Evolutionary conservation across 2,113 vertebrate genomes (phyloP).

Genomic region (Pollachius pollachius): DNA sequence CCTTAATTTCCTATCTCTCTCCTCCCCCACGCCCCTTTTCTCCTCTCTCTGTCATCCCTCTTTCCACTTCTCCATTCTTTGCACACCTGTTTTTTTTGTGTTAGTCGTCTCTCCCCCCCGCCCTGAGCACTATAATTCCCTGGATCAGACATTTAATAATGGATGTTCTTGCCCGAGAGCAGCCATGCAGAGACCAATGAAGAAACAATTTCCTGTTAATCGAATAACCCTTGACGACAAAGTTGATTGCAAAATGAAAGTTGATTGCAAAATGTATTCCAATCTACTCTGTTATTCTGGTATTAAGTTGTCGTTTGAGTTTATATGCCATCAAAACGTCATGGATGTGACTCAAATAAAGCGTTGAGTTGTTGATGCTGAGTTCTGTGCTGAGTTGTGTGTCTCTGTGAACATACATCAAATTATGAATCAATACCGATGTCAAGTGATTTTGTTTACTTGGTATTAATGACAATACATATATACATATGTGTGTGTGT

Average conservation of each 20-base stretch:
- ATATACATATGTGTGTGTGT: conserved; percentile 15
- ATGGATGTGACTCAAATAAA: too few relatives aligned
- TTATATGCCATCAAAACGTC: neutral
- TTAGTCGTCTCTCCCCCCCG: neutral
- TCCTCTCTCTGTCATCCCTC: conserved; percentile 6
- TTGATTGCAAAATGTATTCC: too few relatives aligned
- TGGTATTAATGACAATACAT: too few relatives aligned
- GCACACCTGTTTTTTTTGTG: conserved; percentile 22
- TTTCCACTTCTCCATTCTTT: conserved; percentile 11
- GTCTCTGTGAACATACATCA: neutral
- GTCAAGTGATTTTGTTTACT: neutral
- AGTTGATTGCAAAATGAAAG: too few relatives aligned
- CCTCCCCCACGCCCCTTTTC: conserved; percentile 3
- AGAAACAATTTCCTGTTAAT: too few relatives aligned
- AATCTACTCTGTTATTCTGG: neutral
- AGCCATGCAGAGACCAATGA: too few relatives aligned
- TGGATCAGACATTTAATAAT: too few relatives aligned
- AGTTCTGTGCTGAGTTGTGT: neutral
- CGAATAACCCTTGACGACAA: too few relatives aligned
- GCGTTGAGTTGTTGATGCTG: neutral
- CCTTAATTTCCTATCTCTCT: neutral
- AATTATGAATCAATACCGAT: too few relatives aligned
- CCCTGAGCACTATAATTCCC: neutral
- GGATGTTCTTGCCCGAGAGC: too few relatives aligned
- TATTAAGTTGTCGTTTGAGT: neutral